Evolutionary conservation across 2,797 vertebrate genomes (phyloP), one percentile per base, ranked within the genome.

Genomic region (Chrosomus eos): DNA sequence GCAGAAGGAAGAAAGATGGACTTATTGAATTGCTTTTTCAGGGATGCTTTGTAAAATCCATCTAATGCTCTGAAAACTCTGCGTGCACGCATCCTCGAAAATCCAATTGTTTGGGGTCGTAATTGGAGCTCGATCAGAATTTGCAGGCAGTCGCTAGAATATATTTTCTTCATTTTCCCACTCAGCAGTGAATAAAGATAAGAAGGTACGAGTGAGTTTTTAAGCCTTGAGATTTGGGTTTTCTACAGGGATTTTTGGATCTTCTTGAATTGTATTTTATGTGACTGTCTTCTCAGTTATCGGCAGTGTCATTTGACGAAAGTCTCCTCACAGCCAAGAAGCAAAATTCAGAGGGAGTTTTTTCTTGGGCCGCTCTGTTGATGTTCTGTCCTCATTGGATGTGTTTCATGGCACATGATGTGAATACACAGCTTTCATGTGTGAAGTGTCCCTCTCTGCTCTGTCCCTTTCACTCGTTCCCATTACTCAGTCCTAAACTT

Each of bases 101-200:
- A 93, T 91, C 78, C 87, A 81, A 78, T 84, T 93, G 85, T 89
- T 95, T 93, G 68, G 80, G 93, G 93, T 88, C 28, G 73, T 92
- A 94, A 92, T 93, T 95, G 94, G 93, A 94, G 91, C 81, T 89
- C 90, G 92, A 94, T 95, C 93, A 94, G 94, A 95, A 94, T 90
- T 92, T 84, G 90, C 90, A 92, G 90, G 90, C 91, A 92, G 90
- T 93, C 93, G 94, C 86, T 92, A 90, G 89, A 93, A 91, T 93
- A 90, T 89, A 92, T 93, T 92, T 93, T 91, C 90, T 87, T 93
- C 89, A 91, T 93, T 94, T 92, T 92, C 88, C 81, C 91, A 91
- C 90, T 93, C 87, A 73, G 92, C 92, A 92, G 91, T 93, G 93
- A 93, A 92, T 92, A 91, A 93, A 94, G 93, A 95, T 95, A 94